phyloP scores from a whole-genome alignment of 1,140 invertebrate genomes.

The Drosophila bocki region DNA sequence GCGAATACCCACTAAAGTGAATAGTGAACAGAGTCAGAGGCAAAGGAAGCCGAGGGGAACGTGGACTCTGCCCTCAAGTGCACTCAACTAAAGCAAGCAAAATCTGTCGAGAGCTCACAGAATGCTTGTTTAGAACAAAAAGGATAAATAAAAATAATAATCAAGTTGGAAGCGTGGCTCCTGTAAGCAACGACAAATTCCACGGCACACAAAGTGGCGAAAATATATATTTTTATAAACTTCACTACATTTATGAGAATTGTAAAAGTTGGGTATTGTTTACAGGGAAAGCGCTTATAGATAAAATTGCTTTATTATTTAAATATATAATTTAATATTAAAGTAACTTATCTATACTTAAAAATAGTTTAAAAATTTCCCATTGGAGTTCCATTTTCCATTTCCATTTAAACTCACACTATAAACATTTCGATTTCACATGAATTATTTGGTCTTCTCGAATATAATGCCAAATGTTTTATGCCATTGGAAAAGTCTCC shows the following conservation, averaged over 20 bases:
- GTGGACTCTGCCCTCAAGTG: constrained; percentile 46
- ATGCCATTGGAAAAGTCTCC: constrained; percentile 22
- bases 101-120: constrained; percentile 52
- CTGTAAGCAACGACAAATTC: constrained; percentile 47
- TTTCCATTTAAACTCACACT: constrained; percentile 6
- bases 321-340: background rate
- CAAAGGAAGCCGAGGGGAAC: background rate
- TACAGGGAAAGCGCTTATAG: too few relatives aligned
- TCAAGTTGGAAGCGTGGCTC: constrained; percentile 20
- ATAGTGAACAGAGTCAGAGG: constrained; percentile 6
- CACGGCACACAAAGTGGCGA: constrained; percentile 2
- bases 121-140: constrained; percentile 49
- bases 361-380: background rate
- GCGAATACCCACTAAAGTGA: constrained; percentile 16
- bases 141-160: constrained; percentile 28
- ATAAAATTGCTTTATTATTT: background rate
- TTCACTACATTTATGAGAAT: background rate
- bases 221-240: constrained; percentile 4
- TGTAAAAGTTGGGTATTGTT: background rate
- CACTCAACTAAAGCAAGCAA: constrained; percentile 57
- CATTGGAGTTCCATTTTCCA: background rate
- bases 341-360: background rate
- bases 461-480: constrained; percentile 35
- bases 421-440: constrained; percentile 9
- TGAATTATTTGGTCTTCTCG: constrained; percentile 16